Base-by-base conservation (phyloP, 2,797 vertebrate species). In the Eleutherodactylus coqui region DNA sequence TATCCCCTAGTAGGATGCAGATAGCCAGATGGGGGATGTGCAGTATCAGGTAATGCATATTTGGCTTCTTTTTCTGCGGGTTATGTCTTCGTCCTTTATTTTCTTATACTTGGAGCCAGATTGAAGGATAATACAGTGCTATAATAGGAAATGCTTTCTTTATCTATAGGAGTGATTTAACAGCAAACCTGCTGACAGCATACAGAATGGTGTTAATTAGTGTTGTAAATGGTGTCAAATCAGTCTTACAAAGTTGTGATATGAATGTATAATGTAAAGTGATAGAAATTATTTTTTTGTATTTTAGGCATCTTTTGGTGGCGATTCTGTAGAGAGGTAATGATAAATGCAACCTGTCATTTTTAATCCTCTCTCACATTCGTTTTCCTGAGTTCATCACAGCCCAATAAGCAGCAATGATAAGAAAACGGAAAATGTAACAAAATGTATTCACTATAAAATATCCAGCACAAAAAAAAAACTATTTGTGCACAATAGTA, bases 301-400 rank as follows among this genome's bases (percentile, higher is more conserved):
- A 13, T 80, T 85, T n/a, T 62, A 90, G 87, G 49, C 9, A 19
- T 88, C 83, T 47, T 24, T n/a, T 29, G 85, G 79, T 34, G 69
- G 53, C 55, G 45, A 75, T 47, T 89, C 89, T 21, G 53, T 78
- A n/a, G 62, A 77, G 58, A 89, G 88, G 89, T 90, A 90, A 79
- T 82, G 73, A 72, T 27, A 75, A 43, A 58, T 75, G 29, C 8
- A 49, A 11, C 19, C 51, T 78, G 51, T 78, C 51, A 58, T 36
- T 58, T 55, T 7, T 4, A 38, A 10, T 3, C 51, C 49, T 7
- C 11, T 24, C 17, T 55, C 29, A 10, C 47, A 55, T 79, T 79
- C 62, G 24, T 79, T 13, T 36, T 60, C 36, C 58, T 27, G 53
- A 62, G 58, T 55, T 77, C 13, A 11, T 76, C 53, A 79, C 53